phyloP scores from a whole-genome alignment of 2,113 vertebrate species.

The Centropristis striata region DNA sequence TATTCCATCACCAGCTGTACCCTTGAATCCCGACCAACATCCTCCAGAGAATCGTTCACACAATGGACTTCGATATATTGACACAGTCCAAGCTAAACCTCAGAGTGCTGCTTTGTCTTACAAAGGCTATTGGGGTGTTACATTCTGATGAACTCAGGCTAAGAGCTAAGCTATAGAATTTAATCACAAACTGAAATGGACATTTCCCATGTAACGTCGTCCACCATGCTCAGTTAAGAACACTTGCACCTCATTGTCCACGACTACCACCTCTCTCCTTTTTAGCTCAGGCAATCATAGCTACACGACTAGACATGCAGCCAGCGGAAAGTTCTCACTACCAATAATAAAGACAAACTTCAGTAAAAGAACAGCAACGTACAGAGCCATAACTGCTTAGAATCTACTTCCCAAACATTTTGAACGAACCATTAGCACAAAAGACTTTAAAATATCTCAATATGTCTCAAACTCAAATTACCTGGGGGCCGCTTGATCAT shows the following conservation, averaged over 20 bases:
- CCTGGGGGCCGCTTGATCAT: too few relatives aligned
- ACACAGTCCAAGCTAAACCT: conserved; percentile 38
- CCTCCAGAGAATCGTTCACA: conserved; percentile 46
- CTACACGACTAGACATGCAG: too few relatives aligned
- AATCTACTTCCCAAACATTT: too few relatives aligned
- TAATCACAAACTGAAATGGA: background rate
- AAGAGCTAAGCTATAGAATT: background rate
- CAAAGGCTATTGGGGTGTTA: background rate
- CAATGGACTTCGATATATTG: conserved; percentile 58
- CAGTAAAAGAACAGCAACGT: too few relatives aligned
- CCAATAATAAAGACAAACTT: too few relatives aligned
- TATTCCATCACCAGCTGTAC: conserved; percentile 52
- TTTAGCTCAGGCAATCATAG: too few relatives aligned
- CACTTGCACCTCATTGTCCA: background rate
- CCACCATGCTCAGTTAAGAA: background rate
- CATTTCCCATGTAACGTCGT: too few relatives aligned
- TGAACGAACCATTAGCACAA: too few relatives aligned
- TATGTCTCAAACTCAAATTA: too few relatives aligned
- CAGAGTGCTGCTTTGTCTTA: conserved; percentile 31
- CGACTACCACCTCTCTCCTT: background rate
- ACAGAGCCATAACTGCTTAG: too few relatives aligned
- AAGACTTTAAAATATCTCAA: too few relatives aligned
- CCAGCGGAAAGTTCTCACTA: too few relatives aligned
- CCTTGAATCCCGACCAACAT: conserved; percentile 48
- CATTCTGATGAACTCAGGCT: background rate